These are phyloP conservation scores for Microcebus tavaratra DNA, from an alignment of 2,113 vertebrate species.

Conservation along the genomic window DNA sequence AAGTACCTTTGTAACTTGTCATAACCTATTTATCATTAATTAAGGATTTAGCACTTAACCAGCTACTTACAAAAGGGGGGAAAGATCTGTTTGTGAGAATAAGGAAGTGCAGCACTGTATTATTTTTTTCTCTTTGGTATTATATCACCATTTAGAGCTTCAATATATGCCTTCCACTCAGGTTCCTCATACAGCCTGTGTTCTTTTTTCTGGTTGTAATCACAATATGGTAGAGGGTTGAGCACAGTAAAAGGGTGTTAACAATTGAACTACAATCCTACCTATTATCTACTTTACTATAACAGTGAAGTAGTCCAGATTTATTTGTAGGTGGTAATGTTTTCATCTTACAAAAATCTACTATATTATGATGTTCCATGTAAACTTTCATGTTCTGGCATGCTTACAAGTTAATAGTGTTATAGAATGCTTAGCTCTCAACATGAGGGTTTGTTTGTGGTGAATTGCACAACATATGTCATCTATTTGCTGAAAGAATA, in stretches of 20 bases:
- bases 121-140: slow-evolving; percentile 72
- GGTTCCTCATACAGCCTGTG: slow-evolving; percentile 32
- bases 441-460: slow-evolving; percentile 84
- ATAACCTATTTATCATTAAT: slow-evolving; percentile 6
- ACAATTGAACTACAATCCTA: slow-evolving; percentile 67
- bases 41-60: slow-evolving; percentile 33
- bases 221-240: slow-evolving; percentile 48
- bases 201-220: slow-evolving; percentile 56
- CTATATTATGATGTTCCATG: slow-evolving; percentile 81
- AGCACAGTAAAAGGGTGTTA: slow-evolving; percentile 57
- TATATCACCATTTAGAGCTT: slow-evolving; percentile 54
- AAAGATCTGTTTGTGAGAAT: slow-evolving; percentile 17
- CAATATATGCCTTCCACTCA: neutral
- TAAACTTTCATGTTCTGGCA: slow-evolving; percentile 87
- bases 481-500: slow-evolving; percentile 89
- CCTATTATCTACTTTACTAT: slow-evolving; percentile 61
- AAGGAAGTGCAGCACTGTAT: neutral
- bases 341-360: slow-evolving; percentile 75
- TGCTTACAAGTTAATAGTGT: slow-evolving; percentile 89
- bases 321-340: slow-evolving; percentile 75
- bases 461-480: slow-evolving; percentile 84
- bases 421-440: slow-evolving; percentile 89
- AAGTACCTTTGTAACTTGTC: slow-evolving; percentile 54
- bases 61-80: neutral
- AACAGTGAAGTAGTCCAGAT: slow-evolving; percentile 73